Conservation (phyloP, 23 tunicate genomes). For the Oikopleura vanhoeffeni region DNA sequence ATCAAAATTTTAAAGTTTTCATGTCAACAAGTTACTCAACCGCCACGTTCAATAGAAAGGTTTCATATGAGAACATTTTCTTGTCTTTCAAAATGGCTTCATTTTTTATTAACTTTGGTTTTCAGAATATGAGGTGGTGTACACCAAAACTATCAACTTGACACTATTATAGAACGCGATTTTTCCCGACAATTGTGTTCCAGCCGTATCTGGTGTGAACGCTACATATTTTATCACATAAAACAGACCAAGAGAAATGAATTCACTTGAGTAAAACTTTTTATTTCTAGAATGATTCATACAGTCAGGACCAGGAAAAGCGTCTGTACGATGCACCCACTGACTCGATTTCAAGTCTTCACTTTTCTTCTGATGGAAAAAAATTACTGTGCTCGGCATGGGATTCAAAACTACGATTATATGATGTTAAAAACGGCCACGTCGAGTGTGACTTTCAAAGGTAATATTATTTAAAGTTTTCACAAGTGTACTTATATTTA, state of each 20-base stretch:
- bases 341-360: background rate
- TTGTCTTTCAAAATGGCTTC: background rate
- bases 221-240: too few relatives aligned
- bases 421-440: conserved; percentile 5
- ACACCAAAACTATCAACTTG: too few relatives aligned
- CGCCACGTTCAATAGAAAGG: background rate
- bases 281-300: background rate
- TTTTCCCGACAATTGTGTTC: too few relatives aligned
- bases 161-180: too few relatives aligned
- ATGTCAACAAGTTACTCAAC: too few relatives aligned
- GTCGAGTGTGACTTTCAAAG: background rate
- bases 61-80: background rate
- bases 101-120: too few relatives aligned
- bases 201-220: too few relatives aligned
- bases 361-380: background rate
- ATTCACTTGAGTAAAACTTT: too few relatives aligned
- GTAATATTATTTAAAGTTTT: background rate
- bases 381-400: conserved; percentile 3
- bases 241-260: too few relatives aligned
- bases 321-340: conserved; percentile 5
- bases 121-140: too few relatives aligned
- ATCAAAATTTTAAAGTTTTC: too few relatives aligned
- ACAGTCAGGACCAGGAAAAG: background rate
- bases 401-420: conserved; percentile 1
- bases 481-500: too few relatives aligned